Base-by-base conservation (phyloP, 2,888 invertebrate genomes). In the Sthenelais limicola region DNA sequence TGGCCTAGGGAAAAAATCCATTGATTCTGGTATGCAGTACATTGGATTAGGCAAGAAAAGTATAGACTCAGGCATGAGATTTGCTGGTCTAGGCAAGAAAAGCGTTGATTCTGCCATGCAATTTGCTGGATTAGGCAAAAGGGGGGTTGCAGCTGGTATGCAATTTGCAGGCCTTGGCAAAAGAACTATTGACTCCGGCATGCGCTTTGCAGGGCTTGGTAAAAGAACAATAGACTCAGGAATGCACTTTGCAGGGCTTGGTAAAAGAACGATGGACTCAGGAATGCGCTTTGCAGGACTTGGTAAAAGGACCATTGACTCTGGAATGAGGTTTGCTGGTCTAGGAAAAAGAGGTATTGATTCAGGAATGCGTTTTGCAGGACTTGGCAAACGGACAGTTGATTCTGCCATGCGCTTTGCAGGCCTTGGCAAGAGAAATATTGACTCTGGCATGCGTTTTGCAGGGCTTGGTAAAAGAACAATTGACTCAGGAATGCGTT, bases 81-180 rank as follows among this genome's bases (percentile, higher is more conserved):
- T 52, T 35, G 54, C 51, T n/a, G 69, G 69, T 28, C 51, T 69
- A 52, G 69, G 69, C 5, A 69, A 69, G 24, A 69, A 52, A 33
- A 52, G n/a, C 12, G 32, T 48, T 3, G 30, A 28, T 24, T 48
- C 51, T 21, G 28, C 21, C 21, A 66, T 66, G 66, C 35, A 12
- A 7, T 66, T 38, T 43, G 43, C 35, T 38, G 69, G 69, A 28
- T 35, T 70, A 56, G 70, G 70, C 26, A 70, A 70, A 47, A 70
- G 43, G 32, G 4, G 26, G 5, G 43, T 51, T 9, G 21, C 38
- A 18, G 38, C 70, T 28, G 56, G 70, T 5, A 70, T 70, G 70
- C 26, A 32, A 1, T 70, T 56, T 70, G 56, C 54, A 28, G 70
- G 70, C 47, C 28, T 70, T 12, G 71, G 71, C 1, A 71, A 71